phyloP scores from a whole-genome alignment of 1,140 invertebrate genomes.

The Pseudomyrmex gracilis region DNA sequence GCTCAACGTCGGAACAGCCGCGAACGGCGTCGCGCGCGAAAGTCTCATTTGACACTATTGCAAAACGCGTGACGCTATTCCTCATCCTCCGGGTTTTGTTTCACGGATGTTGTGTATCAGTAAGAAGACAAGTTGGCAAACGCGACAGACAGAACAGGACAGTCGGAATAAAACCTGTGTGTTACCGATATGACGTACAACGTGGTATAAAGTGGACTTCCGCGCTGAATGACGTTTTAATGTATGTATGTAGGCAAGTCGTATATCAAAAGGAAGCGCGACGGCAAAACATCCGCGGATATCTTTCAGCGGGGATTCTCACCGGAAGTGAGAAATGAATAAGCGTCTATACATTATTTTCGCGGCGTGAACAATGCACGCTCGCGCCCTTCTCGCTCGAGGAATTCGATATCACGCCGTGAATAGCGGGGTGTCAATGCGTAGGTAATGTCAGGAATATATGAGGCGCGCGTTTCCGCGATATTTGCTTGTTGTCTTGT shows the following conservation, averaged over 20 bases:
- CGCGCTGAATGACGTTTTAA: conserved; percentile 45
- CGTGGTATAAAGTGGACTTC: conserved; percentile 19
- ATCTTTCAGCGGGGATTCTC: conserved; percentile 32
- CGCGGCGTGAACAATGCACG: conserved; percentile 28
- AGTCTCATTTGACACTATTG: conserved; percentile 4
- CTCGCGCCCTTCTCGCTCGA: conserved; percentile 2
- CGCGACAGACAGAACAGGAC: background rate
- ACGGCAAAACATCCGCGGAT: conserved; percentile 9
- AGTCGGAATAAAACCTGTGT: conserved; percentile 32
- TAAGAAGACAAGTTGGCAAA: conserved; percentile 16
- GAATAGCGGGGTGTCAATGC: conserved; percentile 44
- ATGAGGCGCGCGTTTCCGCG: conserved; percentile 26
- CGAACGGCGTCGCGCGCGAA: background rate
- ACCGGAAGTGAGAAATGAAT: conserved; percentile 47
- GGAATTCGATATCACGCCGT: conserved; percentile 34
- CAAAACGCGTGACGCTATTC: conserved; percentile 12
- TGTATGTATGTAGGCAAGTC: conserved; percentile 34
- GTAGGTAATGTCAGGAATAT: conserved; percentile 29
- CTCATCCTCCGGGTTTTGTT: background rate
- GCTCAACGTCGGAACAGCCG: background rate
- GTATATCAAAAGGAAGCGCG: conserved; percentile 42
- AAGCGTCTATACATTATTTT: conserved; percentile 50
- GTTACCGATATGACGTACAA: background rate
- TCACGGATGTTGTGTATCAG: background rate
- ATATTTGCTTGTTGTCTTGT: conserved; percentile 12